These are phyloP conservation scores for Platichthys flesus DNA, from an alignment of 2,113 vertebrate species.

Conservation along the genomic window DNA sequence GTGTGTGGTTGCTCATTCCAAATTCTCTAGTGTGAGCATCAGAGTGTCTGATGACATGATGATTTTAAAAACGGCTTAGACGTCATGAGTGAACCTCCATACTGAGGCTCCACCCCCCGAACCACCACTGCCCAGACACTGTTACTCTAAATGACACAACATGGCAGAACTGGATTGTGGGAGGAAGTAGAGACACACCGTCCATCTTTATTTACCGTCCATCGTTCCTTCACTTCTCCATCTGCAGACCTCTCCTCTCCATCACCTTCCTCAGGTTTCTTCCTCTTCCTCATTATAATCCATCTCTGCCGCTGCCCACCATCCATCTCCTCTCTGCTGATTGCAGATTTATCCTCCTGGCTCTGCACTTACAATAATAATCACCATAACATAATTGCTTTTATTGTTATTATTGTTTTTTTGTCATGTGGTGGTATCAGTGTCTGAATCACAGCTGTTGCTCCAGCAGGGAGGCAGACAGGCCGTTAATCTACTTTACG, in stretches of 20 bases:
- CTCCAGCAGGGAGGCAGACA: conserved; percentile 30
- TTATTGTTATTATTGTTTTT: conserved; percentile 31
- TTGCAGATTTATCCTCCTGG: conserved; percentile 16
- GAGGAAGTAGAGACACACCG: too few species aligned
- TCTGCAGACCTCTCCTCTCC: conserved; percentile 7
- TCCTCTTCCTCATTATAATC: conserved; percentile 9
- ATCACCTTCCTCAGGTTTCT: conserved; percentile 15
- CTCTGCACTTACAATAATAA: conserved; percentile 27
- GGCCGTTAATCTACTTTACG: conserved; percentile 42
- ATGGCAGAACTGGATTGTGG: too few species aligned
- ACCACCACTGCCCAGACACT: too few species aligned
- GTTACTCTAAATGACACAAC: too few species aligned
- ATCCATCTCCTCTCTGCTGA: background rate
- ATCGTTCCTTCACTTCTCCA: background rate
- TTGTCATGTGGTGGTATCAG: conserved; percentile 12
- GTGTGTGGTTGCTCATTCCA: too few species aligned
- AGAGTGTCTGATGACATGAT: too few species aligned
- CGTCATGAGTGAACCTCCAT: too few species aligned
- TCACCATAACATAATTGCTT: conserved; percentile 24
- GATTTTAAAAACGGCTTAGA: too few species aligned
- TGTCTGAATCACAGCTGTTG: conserved; percentile 60
- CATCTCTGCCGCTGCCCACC: background rate
- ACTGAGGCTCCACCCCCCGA: too few species aligned
- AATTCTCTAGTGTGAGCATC: too few species aligned
- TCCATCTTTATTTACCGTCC: too few species aligned